Conservation (phyloP, 2,888 invertebrate genomes). For the Platycnemis pennipes region DNA sequence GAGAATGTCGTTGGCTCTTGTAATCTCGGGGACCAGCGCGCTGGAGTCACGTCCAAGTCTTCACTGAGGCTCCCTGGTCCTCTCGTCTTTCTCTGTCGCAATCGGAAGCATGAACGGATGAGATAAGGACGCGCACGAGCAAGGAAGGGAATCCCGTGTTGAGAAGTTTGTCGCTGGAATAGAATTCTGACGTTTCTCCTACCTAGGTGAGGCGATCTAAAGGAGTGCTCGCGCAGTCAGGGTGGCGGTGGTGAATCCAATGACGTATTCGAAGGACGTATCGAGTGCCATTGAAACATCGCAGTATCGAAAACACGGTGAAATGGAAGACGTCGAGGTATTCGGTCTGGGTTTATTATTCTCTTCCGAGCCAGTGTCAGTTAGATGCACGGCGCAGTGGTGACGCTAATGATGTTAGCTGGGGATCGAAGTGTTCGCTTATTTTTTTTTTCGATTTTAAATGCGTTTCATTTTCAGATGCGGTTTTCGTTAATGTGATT, state of each 20-base stretch:
- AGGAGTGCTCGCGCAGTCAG: not conserved
- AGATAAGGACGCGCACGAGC: not conserved
- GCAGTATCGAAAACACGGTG: not conserved
- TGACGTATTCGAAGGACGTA: not conserved
- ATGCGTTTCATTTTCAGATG: not conserved
- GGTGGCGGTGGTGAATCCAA: constrained; percentile 4
- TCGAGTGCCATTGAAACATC: constrained; percentile 6
- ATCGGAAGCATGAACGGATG: constrained; percentile 14
- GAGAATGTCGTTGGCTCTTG: not conserved
- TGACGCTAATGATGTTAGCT: not conserved
- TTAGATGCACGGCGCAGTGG: not conserved
- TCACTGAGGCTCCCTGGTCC: not conserved
- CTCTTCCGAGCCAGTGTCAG: not conserved
- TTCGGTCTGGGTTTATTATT: not conserved
- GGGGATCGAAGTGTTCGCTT: not conserved
- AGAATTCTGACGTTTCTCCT: not conserved
- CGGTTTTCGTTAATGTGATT: constrained; percentile 3
- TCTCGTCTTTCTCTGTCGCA: not conserved
- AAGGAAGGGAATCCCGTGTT: too few relatives aligned
- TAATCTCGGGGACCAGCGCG: not conserved
- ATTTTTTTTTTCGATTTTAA: not conserved
- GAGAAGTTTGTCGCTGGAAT: not conserved
- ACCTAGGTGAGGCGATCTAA: not conserved
- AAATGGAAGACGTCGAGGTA: not conserved
- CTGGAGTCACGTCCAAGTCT: constrained; percentile 41